These are phyloP conservation scores for Polypedilum pembai DNA, from an alignment of 1,140 invertebrate species.

Conservation along the genomic window DNA sequence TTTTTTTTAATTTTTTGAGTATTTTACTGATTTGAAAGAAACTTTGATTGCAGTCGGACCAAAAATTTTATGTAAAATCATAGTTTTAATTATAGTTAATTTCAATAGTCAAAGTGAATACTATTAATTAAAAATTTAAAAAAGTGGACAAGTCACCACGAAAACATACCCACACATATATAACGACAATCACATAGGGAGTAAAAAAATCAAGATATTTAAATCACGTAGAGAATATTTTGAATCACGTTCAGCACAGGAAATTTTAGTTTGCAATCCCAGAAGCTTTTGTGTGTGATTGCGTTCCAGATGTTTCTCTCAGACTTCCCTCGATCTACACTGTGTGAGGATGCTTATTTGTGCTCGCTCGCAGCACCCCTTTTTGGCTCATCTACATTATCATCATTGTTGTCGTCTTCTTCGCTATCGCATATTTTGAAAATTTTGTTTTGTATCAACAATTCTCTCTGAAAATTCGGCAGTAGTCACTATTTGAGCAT, in stretches of 20 bases:
- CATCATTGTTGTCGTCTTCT: not conserved
- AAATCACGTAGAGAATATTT: conserved; percentile 25
- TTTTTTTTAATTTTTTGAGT: no score
- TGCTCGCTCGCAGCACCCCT: not conserved
- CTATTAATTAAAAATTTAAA: no score
- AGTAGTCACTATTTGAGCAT: conserved; percentile 26
- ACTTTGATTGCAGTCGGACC: no score
- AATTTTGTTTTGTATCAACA: not conserved
- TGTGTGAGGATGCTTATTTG: not conserved
- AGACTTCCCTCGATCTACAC: not conserved
- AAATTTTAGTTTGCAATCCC: conserved; percentile 26
- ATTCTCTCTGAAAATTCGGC: not conserved
- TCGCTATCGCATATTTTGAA: not conserved
- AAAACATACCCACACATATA: no score
- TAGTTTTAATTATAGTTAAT: no score
- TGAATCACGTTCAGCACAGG: conserved; percentile 23
- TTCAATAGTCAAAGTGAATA: no score
- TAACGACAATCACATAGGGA: no score
- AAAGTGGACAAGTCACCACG: not conserved
- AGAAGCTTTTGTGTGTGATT: conserved; percentile 3
- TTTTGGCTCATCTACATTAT: not conserved
- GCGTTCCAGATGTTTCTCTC: conserved; percentile 18
- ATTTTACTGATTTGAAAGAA: no score
- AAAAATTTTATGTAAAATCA: no score
- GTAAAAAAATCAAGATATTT: conserved; percentile 20